Evolutionary conservation across 2,113 vertebrate genomes (phyloP).

Genomic region (Pterocles gutturalis): DNA sequence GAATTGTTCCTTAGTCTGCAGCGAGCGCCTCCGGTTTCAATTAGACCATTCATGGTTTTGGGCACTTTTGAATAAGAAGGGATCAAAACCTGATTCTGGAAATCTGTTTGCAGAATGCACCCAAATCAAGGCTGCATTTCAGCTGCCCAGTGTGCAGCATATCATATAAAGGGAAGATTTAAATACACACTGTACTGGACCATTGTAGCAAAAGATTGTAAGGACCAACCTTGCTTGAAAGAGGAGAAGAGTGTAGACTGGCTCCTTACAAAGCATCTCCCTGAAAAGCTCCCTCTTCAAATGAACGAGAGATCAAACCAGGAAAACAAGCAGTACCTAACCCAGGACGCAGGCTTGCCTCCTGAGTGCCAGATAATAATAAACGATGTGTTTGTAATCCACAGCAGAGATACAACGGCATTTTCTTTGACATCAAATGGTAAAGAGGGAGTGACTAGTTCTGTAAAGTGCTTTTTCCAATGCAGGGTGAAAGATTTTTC

Average conservation of each 20-base stretch:
- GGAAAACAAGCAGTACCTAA: not conserved
- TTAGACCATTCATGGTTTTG: not conserved
- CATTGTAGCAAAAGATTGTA: not conserved
- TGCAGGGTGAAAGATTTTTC: not conserved
- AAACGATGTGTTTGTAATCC: constrained; percentile 58
- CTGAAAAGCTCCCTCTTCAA: not conserved
- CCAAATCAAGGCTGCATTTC: not conserved
- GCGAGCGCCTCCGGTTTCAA: not conserved
- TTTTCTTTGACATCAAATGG: constrained; percentile 46
- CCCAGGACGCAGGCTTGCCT: constrained; percentile 16
- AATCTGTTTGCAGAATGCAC: not conserved
- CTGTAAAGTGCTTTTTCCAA: constrained; percentile 31
- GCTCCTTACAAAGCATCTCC: not conserved
- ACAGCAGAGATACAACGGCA: constrained; percentile 34
- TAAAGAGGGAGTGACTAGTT: constrained; percentile 3
- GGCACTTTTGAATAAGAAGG: constrained; percentile 5
- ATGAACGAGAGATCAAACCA: not conserved
- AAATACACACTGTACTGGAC: not conserved
- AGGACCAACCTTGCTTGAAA: not conserved
- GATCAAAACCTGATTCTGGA: constrained; percentile 8
- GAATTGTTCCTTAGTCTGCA: constrained; percentile 25
- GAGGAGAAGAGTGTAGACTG: not conserved
- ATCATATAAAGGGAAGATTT: not conserved
- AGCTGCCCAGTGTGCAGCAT: not conserved
- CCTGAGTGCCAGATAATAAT: constrained; percentile 16